Base-by-base conservation (phyloP, 1,140 invertebrate species). In the Lepidurus packardi region DNA sequence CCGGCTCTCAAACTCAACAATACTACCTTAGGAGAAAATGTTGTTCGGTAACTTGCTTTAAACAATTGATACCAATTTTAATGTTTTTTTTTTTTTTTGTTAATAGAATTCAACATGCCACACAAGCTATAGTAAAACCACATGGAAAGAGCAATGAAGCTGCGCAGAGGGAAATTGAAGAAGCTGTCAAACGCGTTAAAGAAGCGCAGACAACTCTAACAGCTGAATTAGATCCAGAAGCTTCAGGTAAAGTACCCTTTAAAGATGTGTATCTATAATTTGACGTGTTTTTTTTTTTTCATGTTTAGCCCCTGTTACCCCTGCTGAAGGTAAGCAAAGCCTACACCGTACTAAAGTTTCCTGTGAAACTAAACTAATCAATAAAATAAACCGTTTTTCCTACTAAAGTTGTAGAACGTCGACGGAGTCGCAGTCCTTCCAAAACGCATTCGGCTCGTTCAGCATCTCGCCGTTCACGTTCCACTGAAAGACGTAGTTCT, bases 121-220 rank as follows among this genome's bases (percentile, higher is more conserved):
- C 91, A 43, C 92, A 94, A 84, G 91, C 93, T 3, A 98, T 98
- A 77, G 89, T 90, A 0, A 98, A 97, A 83, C 79, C 75, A 21
- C 94, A 95, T 84, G 92, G 94, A 0, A 98, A 98, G 85, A 95
- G 92, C 80, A 96, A 97, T 85, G 95, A 98, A 85, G 94, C 94
- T 7, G 94, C 95, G 1, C 94, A 97, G 82, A 90, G 93, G 75
- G 96, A 98, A 87, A 97, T 98, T 74, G 96, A 98, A 83, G 96
- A 98, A 84, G 96, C 96, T 0, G 97, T 98, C 95, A 94, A 94
- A 43, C 88, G 96, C 80, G 95, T 97, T 0, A 97, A 97, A 83
- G 95, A 98, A 87, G 95, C 95, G 0, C 95, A 97, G 84, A 95
- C 93, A 84, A 88, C 96, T 79, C 97, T 97, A 77, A 94, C 94